These are phyloP conservation scores for Noctua comes DNA, from an alignment of 2,888 invertebrate species.

Conservation along the genomic window DNA sequence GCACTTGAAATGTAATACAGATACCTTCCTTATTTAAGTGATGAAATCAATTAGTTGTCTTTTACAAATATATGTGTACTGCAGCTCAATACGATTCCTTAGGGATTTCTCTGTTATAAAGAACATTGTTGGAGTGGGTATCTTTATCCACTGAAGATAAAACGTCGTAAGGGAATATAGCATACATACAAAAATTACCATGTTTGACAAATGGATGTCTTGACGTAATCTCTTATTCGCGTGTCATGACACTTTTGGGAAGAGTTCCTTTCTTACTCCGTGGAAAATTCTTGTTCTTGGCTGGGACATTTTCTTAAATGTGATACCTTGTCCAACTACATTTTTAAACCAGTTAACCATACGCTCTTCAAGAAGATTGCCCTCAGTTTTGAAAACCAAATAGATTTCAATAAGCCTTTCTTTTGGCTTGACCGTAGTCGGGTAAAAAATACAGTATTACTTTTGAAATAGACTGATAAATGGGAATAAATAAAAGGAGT, in stretches of 20 bases:
- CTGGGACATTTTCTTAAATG: background rate
- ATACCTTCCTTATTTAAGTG: constrained; percentile 20
- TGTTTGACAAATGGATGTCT: constrained; percentile 43
- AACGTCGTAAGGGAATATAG: constrained; percentile 15
- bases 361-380: background rate
- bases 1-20: constrained; percentile 9
- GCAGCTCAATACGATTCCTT: background rate
- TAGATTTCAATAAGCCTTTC: constrained; percentile 42
- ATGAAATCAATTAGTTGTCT: constrained; percentile 25
- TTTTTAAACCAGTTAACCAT: background rate
- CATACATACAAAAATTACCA: constrained; percentile 38
- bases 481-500: constrained; percentile 53
- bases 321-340: background rate
- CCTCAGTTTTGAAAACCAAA: constrained; percentile 47
- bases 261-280: background rate
- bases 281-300: constrained; percentile 2
- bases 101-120: constrained; percentile 7
- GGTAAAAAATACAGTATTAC: constrained; percentile 66
- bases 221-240: constrained; percentile 36
- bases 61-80: background rate
- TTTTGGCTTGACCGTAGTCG: constrained; percentile 5
- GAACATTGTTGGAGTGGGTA: background rate
- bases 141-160: constrained; percentile 12
- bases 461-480: constrained; percentile 71
- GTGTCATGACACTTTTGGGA: constrained; percentile 19